Conservation (phyloP, 2,888 invertebrate genomes). For the Lasioglossum pauxillum region DNA sequence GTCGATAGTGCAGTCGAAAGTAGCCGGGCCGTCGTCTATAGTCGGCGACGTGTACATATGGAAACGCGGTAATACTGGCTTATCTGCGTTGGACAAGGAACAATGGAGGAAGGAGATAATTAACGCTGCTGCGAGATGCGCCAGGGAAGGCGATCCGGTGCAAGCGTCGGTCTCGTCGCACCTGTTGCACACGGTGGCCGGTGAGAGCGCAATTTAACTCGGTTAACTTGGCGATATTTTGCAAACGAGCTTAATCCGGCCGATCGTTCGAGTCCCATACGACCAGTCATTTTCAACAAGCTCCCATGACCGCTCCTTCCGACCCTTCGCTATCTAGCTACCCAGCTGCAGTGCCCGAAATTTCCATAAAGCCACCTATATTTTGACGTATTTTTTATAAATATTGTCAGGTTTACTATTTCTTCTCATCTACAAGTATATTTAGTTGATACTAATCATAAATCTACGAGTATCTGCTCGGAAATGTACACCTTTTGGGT, state of each 20-base stretch:
- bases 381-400: no score
- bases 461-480: no score
- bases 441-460: no score
- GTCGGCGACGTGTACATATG: constrained; percentile 76
- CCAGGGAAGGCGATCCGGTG: constrained; percentile 80
- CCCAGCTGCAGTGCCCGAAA: no score
- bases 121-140: constrained; percentile 76
- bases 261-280: neutral
- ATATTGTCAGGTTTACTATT: no score
- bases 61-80: constrained; percentile 72
- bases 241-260: constrained; percentile 26
- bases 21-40: constrained; percentile 48
- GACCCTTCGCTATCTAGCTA: neutral
- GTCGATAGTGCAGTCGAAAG: constrained; percentile 71
- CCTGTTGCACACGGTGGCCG: constrained; percentile 76
- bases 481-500: no score
- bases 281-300: constrained; percentile 5
- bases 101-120: constrained; percentile 80
- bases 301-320: neutral
- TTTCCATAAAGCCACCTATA: no score
- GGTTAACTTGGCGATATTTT: constrained; percentile 29
- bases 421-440: no score
- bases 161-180: constrained; percentile 76
- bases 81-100: constrained; percentile 71
- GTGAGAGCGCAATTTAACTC: constrained; percentile 62